Conservation (phyloP, 2,113 vertebrate species). For the Cardinalis cardinalis region DNA sequence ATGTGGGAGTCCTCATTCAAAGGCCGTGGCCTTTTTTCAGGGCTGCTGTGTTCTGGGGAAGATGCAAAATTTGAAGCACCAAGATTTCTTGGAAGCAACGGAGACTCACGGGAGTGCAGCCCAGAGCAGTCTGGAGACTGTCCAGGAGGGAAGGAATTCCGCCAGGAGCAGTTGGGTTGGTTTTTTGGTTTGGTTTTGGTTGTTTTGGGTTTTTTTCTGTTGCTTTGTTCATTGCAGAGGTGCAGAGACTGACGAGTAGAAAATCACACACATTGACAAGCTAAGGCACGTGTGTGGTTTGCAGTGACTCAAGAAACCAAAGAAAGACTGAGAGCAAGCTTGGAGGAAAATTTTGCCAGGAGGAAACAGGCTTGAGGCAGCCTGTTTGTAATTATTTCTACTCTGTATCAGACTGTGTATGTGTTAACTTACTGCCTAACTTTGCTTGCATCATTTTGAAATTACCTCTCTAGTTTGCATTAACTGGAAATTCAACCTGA, state of each 20-base stretch:
- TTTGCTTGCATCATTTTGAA: not conserved
- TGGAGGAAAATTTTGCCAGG: not conserved
- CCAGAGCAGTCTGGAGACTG: not conserved
- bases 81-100: not conserved
- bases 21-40: not conserved
- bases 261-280: not conserved
- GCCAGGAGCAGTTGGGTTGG: not conserved
- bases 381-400: not conserved
- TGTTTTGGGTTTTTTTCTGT: not conserved
- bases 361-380: not conserved
- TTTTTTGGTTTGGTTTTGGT: not conserved
- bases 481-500: not conserved
- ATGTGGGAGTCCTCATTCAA: not conserved
- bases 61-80: not conserved
- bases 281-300: not conserved
- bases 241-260: fast-evolving
- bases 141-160: not conserved
- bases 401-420: not conserved
- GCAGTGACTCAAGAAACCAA: not conserved
- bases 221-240: not conserved
- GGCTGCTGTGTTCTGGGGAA: not conserved
- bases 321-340: not conserved
- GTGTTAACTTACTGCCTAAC: not conserved
- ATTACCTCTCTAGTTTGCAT: not conserved
- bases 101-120: not conserved